phyloP scores from a whole-genome alignment of 2,888 invertebrate genomes.

The Glomeris marginata region DNA sequence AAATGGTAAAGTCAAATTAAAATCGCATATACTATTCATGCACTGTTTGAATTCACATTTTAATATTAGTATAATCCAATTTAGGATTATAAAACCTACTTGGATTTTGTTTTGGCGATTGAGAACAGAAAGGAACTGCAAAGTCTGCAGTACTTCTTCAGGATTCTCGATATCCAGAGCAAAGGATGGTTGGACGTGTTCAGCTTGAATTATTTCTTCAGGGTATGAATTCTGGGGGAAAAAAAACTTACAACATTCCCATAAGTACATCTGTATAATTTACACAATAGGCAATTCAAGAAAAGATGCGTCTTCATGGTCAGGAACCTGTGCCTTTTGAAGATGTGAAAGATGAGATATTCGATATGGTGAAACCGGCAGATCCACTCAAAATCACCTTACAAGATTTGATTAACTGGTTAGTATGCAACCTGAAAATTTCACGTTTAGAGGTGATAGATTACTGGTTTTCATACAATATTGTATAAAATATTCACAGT shows the following conservation, averaged over 20 bases:
- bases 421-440: constrained; percentile 17
- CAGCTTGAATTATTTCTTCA: constrained; percentile 81
- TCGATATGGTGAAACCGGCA: constrained; percentile 89
- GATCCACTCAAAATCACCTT: constrained; percentile 71
- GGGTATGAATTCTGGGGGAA: constrained; percentile 40
- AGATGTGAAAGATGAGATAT: constrained; percentile 93
- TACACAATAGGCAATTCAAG: constrained; percentile 60
- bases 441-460: too few relatives aligned
- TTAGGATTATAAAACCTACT: constrained; percentile 81
- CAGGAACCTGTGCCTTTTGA: constrained; percentile 83
- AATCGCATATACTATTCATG: not conserved
- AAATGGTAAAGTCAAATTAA: constrained; percentile 10
- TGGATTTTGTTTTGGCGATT: constrained; percentile 83
- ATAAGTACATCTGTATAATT: not conserved
- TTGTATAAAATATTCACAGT: constrained; percentile 36
- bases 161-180: constrained; percentile 76
- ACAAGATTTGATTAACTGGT: constrained; percentile 65
- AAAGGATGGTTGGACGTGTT: constrained; percentile 78
- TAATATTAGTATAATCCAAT: not conserved
- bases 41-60: not conserved
- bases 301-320: constrained; percentile 71
- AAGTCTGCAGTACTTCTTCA: constrained; percentile 76
- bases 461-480: not conserved
- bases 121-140: constrained; percentile 86
- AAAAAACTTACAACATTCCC: constrained; percentile 1